Evolutionary conservation across 2,888 invertebrate species (phyloP), one percentile per base, ranked within the genome.

Genomic region (Macroteleia sp.): DNA sequence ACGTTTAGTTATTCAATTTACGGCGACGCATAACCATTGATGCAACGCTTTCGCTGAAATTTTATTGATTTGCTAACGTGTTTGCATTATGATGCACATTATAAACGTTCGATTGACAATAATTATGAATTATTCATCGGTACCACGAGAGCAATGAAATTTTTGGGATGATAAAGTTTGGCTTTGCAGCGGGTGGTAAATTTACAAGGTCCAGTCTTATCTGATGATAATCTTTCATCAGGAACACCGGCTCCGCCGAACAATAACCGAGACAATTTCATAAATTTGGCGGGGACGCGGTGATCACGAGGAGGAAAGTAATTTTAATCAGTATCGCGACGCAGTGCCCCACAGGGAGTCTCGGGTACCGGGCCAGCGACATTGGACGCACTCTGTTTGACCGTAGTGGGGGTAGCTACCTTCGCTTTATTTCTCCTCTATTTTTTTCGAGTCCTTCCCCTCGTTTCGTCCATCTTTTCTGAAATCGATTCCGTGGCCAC

Each of bases 251-350:
- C 85, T 87, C 87, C 83, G 87, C 85, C 88, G 85, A 89, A 89
- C 89, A 89, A 89, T 89, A 89, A 89, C 87, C 87, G 83, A 83
- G 86, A 88, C 86, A 87, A 87, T 89, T 90, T 87, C 86, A 89
- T 89, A 89, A 90, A 90, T 90, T 89, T 89, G 79, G 84, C 81
- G 82, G 78, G 83, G 86, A 82, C 82, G 79, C 61, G 77, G 76
- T 79, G 86, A 87, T 88, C 88, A 83, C 44, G 64, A 56, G 50
- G 46, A 42, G 75, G 62, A 59, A 66, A 89, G 87, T 88, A 88
- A 89, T 89, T 90, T 90, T 90, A 89, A 89, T 90, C 89, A 89
- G 87, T 86, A 89, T 88, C 88, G 89, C 88, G 83, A 85, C 85
- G 79, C 59, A 66, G 82, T 74, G 77, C 88, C 71, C 89, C 79